Evolutionary conservation across 2,113 vertebrate species (phyloP).

Genomic region (Ictalurus punctatus): DNA sequence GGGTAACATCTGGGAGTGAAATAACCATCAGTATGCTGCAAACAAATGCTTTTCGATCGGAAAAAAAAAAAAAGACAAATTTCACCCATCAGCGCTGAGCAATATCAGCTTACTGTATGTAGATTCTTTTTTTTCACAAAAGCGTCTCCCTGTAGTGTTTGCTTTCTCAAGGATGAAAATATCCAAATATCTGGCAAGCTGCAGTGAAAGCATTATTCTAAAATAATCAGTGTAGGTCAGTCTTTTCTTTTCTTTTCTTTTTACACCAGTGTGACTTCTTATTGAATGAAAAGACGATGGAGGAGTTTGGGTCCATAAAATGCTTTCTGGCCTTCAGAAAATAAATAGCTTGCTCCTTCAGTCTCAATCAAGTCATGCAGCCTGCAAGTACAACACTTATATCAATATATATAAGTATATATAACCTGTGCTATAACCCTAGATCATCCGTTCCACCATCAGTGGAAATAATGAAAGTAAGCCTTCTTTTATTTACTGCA

Average conservation of each 20-base stretch:
- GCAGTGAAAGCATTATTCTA: slow-evolving; percentile 18
- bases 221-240: slow-evolving; percentile 28
- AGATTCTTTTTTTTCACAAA: not conserved
- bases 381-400: not conserved
- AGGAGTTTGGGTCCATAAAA: not conserved
- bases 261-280: not conserved
- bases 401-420: not conserved
- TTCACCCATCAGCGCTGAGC: not conserved
- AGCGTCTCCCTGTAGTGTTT: not conserved
- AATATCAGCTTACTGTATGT: not conserved
- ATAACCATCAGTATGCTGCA: not conserved
- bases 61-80: not conserved
- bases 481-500: not conserved
- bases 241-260: not conserved
- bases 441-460: not conserved
- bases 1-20: slow-evolving; percentile 11
- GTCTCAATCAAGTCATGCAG: not conserved
- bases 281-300: slow-evolving; percentile 25
- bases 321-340: slow-evolving; percentile 25
- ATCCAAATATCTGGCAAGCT: slow-evolving; percentile 17
- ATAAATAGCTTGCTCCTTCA: not conserved
- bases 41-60: not conserved
- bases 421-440: not conserved
- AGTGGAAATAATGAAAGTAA: not conserved
- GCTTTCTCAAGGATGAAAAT: slow-evolving; percentile 25